Conservation (phyloP, 2,113 vertebrate species). For the Lepus europaeus region DNA sequence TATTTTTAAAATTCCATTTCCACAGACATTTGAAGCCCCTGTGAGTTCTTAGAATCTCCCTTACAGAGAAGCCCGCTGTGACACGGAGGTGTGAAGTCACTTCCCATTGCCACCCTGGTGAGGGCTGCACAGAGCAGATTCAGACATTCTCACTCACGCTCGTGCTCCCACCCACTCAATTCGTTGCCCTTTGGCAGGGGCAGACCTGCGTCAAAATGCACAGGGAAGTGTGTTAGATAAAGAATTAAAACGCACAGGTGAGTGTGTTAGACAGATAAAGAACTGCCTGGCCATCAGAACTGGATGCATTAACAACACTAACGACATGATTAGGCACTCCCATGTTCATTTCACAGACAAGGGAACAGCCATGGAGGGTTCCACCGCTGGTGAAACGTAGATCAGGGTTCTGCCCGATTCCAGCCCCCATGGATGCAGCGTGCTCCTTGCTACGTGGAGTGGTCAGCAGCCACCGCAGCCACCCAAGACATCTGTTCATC, state of each 20-base stretch:
- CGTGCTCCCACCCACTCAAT: not conserved
- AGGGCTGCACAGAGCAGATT: too few relatives aligned
- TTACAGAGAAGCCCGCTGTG: not conserved
- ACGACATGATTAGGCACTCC: accelerated
- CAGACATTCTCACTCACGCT: not conserved
- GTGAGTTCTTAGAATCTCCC: accelerated
- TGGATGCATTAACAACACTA: not conserved
- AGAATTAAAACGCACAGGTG: not conserved
- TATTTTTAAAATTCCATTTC: too few relatives aligned
- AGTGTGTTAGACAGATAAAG: not conserved
- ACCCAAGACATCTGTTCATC: not conserved
- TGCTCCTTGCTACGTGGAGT: not conserved
- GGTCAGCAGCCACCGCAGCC: not conserved
- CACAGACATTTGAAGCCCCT: too few relatives aligned
- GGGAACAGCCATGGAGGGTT: not conserved
- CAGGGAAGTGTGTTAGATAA: not conserved
- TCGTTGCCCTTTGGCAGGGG: not conserved
- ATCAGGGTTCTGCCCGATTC: not conserved
- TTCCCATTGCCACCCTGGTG: accelerated
- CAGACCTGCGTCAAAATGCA: not conserved
- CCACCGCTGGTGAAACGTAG: not conserved
- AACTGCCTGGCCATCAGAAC: not conserved
- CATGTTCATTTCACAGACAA: not conserved
- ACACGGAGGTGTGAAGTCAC: accelerated
- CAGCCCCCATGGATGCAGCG: accelerated